These are phyloP conservation scores for cat (Felis catus) DNA, from an alignment of 2,113 vertebrate genomes.

Conservation along the genomic window DNA sequence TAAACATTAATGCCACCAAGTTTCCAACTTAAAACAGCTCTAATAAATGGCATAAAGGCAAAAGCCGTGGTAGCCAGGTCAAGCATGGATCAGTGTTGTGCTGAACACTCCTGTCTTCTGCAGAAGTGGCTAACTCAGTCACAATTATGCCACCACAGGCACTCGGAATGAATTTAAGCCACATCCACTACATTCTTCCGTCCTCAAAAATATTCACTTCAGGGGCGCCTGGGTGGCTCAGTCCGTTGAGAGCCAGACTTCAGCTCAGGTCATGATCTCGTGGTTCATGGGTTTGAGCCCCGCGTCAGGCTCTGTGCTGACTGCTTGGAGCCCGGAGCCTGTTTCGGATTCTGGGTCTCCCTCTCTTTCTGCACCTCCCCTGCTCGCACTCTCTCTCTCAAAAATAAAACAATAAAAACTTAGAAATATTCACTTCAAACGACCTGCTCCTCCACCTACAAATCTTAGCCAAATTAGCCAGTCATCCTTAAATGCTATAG, in stretches of 20 bases:
- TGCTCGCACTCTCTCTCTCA: no score
- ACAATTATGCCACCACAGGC: not conserved
- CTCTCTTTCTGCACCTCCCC: no score
- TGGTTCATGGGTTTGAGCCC: no score
- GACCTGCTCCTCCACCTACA: not conserved
- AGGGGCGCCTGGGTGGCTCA: not conserved
- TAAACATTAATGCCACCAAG: slow-evolving; percentile 55
- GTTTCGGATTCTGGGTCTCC: no score
- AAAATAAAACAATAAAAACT: not conserved
- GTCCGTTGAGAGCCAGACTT: no score
- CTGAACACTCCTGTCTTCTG: not conserved
- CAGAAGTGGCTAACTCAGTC: not conserved
- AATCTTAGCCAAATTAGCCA: not conserved
- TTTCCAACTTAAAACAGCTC: not conserved
- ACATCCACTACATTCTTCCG: not conserved
- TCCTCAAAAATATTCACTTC: slow-evolving; percentile 16
- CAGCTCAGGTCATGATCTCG: no score
- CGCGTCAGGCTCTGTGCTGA: no score
- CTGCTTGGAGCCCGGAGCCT: no score
- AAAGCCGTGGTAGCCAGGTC: not conserved
- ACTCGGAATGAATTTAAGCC: not conserved
- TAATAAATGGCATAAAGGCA: not conserved
- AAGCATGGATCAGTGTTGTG: not conserved
- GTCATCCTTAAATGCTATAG: not conserved
- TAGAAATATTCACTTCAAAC: not conserved